Percentiles rank a stretch among this genome's conserved stretches.
Conservation (phyloP, 1,140 invertebrate genomes). For the Pantala flavescens region DNA sequence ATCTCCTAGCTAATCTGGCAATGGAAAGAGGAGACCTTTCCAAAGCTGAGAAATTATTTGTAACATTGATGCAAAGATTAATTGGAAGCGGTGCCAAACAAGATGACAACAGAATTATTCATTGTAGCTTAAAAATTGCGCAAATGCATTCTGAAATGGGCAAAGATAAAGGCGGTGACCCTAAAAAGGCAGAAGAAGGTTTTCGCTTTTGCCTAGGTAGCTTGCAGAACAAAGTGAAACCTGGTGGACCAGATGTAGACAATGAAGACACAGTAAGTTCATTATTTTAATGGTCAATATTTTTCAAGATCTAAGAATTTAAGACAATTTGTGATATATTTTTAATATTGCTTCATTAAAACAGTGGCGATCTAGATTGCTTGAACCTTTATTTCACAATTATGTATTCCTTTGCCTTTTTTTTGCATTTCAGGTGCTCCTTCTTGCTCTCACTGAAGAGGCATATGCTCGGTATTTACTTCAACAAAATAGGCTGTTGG, state of each 20-base stretch:
- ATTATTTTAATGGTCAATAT: neutral
- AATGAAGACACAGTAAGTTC: slow-evolving; percentile 41
- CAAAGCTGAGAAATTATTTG: slow-evolving; percentile 77
- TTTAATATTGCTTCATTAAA: no score
- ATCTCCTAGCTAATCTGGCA: slow-evolving; percentile 83
- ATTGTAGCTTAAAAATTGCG: slow-evolving; percentile 67
- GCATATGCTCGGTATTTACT: slow-evolving; percentile 72
- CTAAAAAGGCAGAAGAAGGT: slow-evolving; percentile 53
- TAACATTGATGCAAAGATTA: slow-evolving; percentile 65
- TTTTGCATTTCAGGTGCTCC: slow-evolving; percentile 33
- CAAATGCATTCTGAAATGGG: slow-evolving; percentile 48
- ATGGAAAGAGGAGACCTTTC: slow-evolving; percentile 59
- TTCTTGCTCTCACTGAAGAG: slow-evolving; percentile 62
- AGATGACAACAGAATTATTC: slow-evolving; percentile 64
- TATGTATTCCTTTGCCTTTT: no score
- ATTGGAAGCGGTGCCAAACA: slow-evolving; percentile 52
- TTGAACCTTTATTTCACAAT: no score
- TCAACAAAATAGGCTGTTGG: slow-evolving; percentile 46
- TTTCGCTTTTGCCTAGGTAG: slow-evolving; percentile 64
- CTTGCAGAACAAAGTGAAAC: slow-evolving; percentile 45
- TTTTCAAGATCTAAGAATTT: no score
- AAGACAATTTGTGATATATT: no score
- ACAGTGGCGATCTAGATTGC: no score
- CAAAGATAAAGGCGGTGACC: neutral
- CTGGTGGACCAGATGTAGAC: slow-evolving; percentile 30